Evolutionary conservation across 2,113 vertebrate genomes (phyloP).

Genomic region (Leuciscus idus): DNA sequence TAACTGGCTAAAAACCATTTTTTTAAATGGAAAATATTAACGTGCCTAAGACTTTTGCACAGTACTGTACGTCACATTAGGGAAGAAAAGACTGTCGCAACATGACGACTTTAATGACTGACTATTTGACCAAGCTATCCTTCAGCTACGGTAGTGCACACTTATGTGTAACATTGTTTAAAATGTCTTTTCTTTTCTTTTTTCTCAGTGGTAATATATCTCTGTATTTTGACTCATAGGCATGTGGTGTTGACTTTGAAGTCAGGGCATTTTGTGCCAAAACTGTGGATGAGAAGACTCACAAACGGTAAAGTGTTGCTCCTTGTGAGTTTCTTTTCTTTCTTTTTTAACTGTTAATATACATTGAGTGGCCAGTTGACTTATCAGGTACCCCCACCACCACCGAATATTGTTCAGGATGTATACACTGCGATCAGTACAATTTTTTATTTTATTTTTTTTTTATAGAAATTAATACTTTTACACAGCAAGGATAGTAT

Average conservation of each 20-base stretch:
- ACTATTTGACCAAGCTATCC: background rate
- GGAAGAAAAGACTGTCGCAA: too few relatives aligned
- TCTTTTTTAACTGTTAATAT: slow-evolving; percentile 29
- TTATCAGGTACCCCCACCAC: background rate
- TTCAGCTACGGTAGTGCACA: background rate
- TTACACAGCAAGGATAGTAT: too few relatives aligned
- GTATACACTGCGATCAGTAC: too few relatives aligned
- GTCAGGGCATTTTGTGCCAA: slow-evolving; percentile 93
- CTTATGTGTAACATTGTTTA: background rate
- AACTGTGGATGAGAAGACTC: slow-evolving; percentile 90
- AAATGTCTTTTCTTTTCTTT: background rate
- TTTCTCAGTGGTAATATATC: background rate
- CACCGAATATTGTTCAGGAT: too few relatives aligned
- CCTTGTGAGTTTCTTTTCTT: slow-evolving; percentile 29
- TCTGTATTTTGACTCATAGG: slow-evolving; percentile 59
- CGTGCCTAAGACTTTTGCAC: too few relatives aligned
- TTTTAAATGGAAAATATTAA: too few relatives aligned
- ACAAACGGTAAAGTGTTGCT: slow-evolving; percentile 81
- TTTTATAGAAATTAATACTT: too few relatives aligned
- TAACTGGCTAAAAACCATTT: too few relatives aligned
- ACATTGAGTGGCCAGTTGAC: background rate
- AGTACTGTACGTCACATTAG: too few relatives aligned
- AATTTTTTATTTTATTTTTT: too few relatives aligned
- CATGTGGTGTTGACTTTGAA: slow-evolving; percentile 92
- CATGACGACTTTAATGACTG: too few relatives aligned